Evolutionary conservation across 2,113 vertebrate genomes (phyloP).

Genomic region (Callaeas wilsoni): DNA sequence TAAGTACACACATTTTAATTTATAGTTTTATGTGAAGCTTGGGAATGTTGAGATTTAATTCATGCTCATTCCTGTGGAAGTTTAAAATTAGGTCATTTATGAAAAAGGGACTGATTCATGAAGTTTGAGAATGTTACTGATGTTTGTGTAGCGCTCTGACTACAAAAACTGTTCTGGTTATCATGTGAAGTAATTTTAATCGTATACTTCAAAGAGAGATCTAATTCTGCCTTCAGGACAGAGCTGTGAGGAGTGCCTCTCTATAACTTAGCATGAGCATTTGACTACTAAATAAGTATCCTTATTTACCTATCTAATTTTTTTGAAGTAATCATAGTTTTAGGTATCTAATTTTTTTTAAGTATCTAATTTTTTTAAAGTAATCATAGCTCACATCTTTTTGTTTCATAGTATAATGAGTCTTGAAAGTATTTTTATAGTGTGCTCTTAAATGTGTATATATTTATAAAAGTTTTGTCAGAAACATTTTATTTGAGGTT

Average conservation of each 20-base stretch:
- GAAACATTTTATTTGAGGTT: slow-evolving; percentile 63
- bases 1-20: neutral
- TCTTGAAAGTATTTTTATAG: slow-evolving; percentile 36
- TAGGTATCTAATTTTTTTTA: neutral
- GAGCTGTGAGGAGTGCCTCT: neutral
- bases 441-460: neutral
- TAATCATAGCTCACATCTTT: slow-evolving; percentile 7
- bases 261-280: neutral
- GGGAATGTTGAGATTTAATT: neutral
- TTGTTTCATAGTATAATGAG: neutral
- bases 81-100: neutral
- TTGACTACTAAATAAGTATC: neutral
- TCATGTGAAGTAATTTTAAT: neutral
- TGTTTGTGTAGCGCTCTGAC: neutral
- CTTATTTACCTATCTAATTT: neutral
- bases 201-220: neutral
- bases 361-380: neutral
- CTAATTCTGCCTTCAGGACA: neutral
- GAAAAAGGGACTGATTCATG: neutral
- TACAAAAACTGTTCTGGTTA: neutral
- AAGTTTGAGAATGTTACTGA: neutral
- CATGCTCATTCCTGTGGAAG: neutral
- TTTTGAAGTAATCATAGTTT: neutral
- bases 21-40: neutral
- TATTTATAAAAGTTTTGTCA: slow-evolving; percentile 43